Evolutionary conservation across 2,113 vertebrate species (phyloP).

Genomic region (Phaetusa simplex): DNA sequence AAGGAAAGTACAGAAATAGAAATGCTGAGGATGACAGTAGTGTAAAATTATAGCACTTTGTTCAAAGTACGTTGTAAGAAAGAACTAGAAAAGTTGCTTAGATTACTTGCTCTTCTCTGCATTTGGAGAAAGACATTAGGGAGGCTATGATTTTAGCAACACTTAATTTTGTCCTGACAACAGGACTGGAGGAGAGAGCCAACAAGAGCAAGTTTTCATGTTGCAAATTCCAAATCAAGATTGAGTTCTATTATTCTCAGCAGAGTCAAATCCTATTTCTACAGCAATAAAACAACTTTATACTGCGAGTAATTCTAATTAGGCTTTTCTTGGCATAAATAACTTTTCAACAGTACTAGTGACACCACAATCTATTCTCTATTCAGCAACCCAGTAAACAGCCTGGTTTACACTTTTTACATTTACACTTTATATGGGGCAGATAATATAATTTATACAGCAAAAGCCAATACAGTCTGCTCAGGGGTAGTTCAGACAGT

Average conservation of each 20-base stretch:
- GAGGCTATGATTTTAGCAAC: not conserved
- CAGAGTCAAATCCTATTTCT: constrained; percentile 17
- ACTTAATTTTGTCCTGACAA: not conserved
- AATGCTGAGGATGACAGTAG: constrained; percentile 18
- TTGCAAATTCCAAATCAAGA: not conserved
- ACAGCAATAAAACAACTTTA: not conserved
- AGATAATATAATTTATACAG: not conserved
- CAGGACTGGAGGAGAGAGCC: not conserved
- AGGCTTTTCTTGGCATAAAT: not conserved
- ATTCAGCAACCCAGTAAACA: not conserved
- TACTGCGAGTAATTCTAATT: not conserved
- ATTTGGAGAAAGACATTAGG: not conserved
- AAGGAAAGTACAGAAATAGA: constrained; percentile 39
- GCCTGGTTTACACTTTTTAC: not conserved
- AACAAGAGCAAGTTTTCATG: not conserved
- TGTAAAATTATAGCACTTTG: constrained; percentile 2
- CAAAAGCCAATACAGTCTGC: not conserved
- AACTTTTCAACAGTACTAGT: not conserved
- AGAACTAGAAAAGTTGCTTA: not conserved
- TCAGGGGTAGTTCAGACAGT: not conserved
- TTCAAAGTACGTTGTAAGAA: not conserved
- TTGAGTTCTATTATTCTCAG: not conserved
- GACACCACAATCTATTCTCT: not conserved
- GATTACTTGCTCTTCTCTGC: not conserved
- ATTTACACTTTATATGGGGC: not conserved